phyloP scores from a whole-genome alignment of 92 coral and sea anemone genomes.

The Isaurus tuberculatus region DNA sequence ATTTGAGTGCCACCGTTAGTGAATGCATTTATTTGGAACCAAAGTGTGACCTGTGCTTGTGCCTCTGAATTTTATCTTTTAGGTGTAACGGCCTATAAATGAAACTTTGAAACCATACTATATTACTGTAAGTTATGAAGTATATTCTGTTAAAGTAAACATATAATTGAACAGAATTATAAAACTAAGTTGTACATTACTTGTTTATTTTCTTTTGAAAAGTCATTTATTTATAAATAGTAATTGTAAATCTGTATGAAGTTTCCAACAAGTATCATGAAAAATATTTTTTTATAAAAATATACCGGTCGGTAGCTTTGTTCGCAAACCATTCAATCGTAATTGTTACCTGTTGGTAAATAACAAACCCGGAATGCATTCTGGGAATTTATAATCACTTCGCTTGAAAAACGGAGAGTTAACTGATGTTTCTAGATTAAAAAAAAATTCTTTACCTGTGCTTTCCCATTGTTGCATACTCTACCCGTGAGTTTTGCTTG shows the following conservation, averaged over 20 bases:
- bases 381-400: background rate
- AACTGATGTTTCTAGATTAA: background rate
- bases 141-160: too few relatives aligned
- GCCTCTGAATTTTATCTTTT: too few relatives aligned
- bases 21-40: too few relatives aligned
- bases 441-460: conserved; percentile 29
- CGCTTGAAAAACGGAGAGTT: background rate
- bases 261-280: too few relatives aligned
- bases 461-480: conserved; percentile 16
- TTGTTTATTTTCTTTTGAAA: too few relatives aligned
- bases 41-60: too few relatives aligned
- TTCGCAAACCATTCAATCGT: background rate
- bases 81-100: too few relatives aligned
- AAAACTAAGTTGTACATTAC: too few relatives aligned
- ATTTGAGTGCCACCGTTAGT: too few relatives aligned
- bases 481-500: conserved; percentile 31
- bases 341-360: background rate
- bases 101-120: too few relatives aligned
- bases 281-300: background rate
- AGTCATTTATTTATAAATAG: background rate
- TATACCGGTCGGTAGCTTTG: conserved; percentile 27
- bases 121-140: too few relatives aligned
- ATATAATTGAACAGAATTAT: too few relatives aligned
- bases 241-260: background rate
- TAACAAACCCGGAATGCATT: background rate